Conservation (phyloP, 2,888 invertebrate species). For the Dynastes hyllus region DNA sequence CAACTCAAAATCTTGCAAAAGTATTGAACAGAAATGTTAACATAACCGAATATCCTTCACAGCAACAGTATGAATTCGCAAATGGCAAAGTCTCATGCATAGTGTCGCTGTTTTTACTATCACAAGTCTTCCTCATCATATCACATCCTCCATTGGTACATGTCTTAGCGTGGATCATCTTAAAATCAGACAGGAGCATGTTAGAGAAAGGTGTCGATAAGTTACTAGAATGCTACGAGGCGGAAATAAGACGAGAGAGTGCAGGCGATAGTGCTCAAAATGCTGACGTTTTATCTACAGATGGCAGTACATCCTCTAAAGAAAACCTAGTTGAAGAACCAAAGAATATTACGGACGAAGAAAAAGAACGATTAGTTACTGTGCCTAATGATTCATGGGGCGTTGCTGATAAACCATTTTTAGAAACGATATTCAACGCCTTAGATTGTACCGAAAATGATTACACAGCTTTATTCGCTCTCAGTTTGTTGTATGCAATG, state of each 20-base stretch:
- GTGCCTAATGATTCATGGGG: constrained; percentile 68
- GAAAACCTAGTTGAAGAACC: constrained; percentile 71
- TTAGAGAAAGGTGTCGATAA: constrained; percentile 68
- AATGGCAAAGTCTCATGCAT: constrained; percentile 86
- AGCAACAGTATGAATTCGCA: constrained; percentile 66
- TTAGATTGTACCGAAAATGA: constrained; percentile 95
- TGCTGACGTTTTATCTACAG: constrained; percentile 59
- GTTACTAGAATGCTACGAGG: constrained; percentile 66
- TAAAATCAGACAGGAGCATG: constrained; percentile 81
- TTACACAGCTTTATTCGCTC: constrained; percentile 91
- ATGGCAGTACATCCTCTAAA: constrained; percentile 62
- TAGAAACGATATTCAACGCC: constrained; percentile 91
- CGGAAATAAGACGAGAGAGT: constrained; percentile 58
- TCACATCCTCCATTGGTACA: constrained; percentile 93
- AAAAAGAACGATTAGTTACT: constrained; percentile 78
- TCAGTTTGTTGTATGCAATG: constrained; percentile 94
- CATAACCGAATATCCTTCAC: constrained; percentile 68
- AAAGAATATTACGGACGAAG: constrained; percentile 93
- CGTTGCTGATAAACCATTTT: constrained; percentile 82
- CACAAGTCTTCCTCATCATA: constrained; percentile 96
- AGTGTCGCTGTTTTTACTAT: constrained; percentile 91
- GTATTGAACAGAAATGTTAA: constrained; percentile 76
- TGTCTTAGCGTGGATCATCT: constrained; percentile 90
- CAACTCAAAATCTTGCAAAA: constrained; percentile 78
- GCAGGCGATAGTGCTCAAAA: constrained; percentile 56